Percentiles rank a stretch among this genome's conserved stretches.
These are phyloP conservation scores for Drosophila lowei DNA, from an alignment of 1,140 invertebrate genomes.

Conservation along the genomic window DNA sequence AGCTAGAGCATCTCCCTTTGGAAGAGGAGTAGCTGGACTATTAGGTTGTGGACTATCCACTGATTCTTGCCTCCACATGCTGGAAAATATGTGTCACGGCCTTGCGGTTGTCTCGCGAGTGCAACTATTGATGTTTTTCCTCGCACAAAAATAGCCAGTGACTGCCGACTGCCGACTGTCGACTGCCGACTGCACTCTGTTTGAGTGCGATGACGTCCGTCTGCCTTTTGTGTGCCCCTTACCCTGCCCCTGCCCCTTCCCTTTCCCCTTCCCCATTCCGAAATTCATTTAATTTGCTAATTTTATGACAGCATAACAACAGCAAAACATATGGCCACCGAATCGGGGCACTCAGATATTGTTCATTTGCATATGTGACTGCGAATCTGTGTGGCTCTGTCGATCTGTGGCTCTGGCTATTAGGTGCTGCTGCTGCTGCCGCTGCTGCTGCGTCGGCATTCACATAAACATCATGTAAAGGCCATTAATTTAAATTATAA, in stretches of 20 bases:
- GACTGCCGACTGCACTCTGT: constrained; percentile 11
- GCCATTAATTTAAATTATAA: constrained; percentile 80
- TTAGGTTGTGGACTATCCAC: constrained; percentile 52
- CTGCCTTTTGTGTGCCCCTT: constrained; percentile 20
- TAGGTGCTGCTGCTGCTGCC: too few species aligned
- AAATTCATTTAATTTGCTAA: constrained; percentile 61
- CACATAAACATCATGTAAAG: constrained; percentile 71
- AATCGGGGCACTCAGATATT: constrained; percentile 51
- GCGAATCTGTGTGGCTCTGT: constrained; percentile 30
- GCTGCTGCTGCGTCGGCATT: constrained; percentile 8
- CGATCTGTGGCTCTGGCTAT: constrained; percentile 9
- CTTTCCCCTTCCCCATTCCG: not conserved
- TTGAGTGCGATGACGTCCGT: not conserved
- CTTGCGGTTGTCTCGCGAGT: constrained; percentile 25
- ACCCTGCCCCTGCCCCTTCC: too few species aligned
- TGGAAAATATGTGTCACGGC: constrained; percentile 68
- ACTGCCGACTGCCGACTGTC: not conserved
- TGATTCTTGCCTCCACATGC: constrained; percentile 47
- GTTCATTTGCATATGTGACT: constrained; percentile 15
- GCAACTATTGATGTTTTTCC: constrained; percentile 33
- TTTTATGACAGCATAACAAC: constrained; percentile 52
- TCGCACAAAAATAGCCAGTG: constrained; percentile 49
- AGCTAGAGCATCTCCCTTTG: not conserved
- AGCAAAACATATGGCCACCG: constrained; percentile 56
- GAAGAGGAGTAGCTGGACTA: not conserved